Evolutionary conservation across 2,888 invertebrate species (phyloP), one percentile per base, ranked within the genome.

Genomic region (Pyrrhosoma nymphula): DNA sequence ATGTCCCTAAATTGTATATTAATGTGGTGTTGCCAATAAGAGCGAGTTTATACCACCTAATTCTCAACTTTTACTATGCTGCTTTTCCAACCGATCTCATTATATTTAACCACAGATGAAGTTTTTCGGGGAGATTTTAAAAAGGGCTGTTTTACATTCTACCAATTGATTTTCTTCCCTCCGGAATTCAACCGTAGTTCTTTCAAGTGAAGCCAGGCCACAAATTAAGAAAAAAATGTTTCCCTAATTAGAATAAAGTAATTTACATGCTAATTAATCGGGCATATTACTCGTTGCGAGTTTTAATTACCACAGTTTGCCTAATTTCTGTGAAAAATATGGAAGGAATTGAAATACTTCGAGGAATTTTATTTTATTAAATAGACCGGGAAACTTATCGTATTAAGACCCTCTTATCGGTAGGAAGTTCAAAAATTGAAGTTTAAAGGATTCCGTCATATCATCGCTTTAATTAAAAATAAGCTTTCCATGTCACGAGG

Each of bases 371-470:
- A 82, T 82, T 82, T 82, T 82, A 82, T 82, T 82, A 26, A 82
- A 82, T 82, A 82, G 82, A 82, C 82, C 35, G 26, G 82, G 82
- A 82, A 82, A 82, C 82, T 82, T 82, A 82, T 82, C 82, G 35
- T 82, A 82, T 82, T 82, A 82, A 82, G 30, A 14, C 14, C 10
- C 35, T 14, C 82, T 82, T 82, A 35, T 82, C 82, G 14, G 82
- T 16, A 82, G 82, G 3, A 35, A 82, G 82, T 35, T 82, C 82
- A 82, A 82, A 82, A 14, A 35, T 35, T 82, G 35, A 35, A 82
- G 35, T 35, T 30, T 35, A 35, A 82, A 35, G 35, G 18, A 82
- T 82, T 35, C 82, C 35, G n/a, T 82, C 82, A 82, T 3, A 82
- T 82, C 82, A 18, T 82, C 82, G 16, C 82, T 82, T 82, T 82